Base-by-base conservation (phyloP, 2,797 vertebrate species). In the Semotilus atromaculatus region DNA sequence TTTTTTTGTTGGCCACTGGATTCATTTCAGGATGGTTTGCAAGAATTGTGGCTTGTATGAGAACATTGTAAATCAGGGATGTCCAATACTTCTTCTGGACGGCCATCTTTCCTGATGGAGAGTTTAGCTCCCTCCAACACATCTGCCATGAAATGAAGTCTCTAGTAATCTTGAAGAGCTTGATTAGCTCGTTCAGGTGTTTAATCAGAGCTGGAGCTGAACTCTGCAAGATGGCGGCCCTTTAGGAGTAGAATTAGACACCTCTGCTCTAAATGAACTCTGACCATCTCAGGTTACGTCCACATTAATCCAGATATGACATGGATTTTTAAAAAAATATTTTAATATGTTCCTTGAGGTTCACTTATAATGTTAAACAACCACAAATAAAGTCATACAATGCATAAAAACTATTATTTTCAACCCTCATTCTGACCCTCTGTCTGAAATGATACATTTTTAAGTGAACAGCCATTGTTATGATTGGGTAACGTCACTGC, bases 141-240 rank as follows among this genome's bases (percentile, higher is more conserved):
- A 60, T 34, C 13, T 76, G 53, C 31, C 34, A 58, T 11, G 29
- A 23, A 23, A 58, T 11, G 29, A 23, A 23, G 21, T 58, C 38
- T 76, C 51, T 26, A 36, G 19, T 55, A 36, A 76, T 38, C 23
- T 21, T 76, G 19, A 60, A 60, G 23, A 40, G 11, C 34, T 60
- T 36, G 74, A 58, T 58, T 76, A 40, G 53, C 53, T n/a, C 11
- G 31, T 40, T 60, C 53, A 77, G 74, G 74, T 77, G 74, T 77
- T 77, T 77, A 77, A 77, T 77, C 58, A 60, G 19, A 60, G 13
- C 53, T 60, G 74, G 34, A 40, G 21, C 23, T 36, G 36, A 77
- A 38, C 74, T 40, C 74, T 60, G 53, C 23, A 64, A 58, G 55
- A 58, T 55, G 34, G 13, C 0, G 13, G 34, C 13, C 34, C 53